Evolutionary conservation across 2,888 invertebrate species (phyloP), one percentile per base, ranked within the genome.

Genomic region (Trichopoda pennipes): DNA sequence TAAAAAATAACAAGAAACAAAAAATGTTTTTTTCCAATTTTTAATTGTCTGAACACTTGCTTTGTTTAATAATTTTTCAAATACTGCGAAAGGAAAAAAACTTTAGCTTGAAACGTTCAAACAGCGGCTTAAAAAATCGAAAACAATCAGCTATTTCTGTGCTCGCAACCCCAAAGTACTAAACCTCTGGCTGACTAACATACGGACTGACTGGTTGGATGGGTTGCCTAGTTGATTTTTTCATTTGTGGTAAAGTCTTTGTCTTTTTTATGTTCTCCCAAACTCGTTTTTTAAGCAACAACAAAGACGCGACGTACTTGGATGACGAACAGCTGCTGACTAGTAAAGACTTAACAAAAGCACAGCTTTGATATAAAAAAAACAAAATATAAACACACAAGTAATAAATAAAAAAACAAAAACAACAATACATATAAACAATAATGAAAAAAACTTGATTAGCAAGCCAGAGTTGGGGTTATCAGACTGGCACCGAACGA

Each of bases 341-440:
- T 64, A 55, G 44, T 70, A 69, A 35, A 82, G 75, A 72, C 82
- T 76, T 72, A 79, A 82, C 75, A 82, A 82, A 82, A 79, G 79
- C 79, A 72, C 17, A 79, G 82, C 79, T 79, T 82, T 79, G 56
- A 72, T 75, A 75, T 66, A 55, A 70, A 73, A 47, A 58, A 79
- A 53, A 63, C 23, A 47, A 9, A 55, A 49, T 32, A 51, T 16
- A 21, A 4, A 19, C 3, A 51, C 3, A 73, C 23, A 16, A 38
- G n/a, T 14, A 58, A 21, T 58, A 68, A 73, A 51, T 51, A 70
- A 70, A 51, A 72, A 2, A 77, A 12, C 63, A 81, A 64, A 76
- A 80, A 84, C 82, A 84, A 64, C 80, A 84, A 80, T 80, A 80
- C 68, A 83, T n/a, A n/a, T 80, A 84, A 85, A 83, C 80, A 86